Conservation (phyloP, 2,113 vertebrate genomes). For the Petaurus breviceps region DNA sequence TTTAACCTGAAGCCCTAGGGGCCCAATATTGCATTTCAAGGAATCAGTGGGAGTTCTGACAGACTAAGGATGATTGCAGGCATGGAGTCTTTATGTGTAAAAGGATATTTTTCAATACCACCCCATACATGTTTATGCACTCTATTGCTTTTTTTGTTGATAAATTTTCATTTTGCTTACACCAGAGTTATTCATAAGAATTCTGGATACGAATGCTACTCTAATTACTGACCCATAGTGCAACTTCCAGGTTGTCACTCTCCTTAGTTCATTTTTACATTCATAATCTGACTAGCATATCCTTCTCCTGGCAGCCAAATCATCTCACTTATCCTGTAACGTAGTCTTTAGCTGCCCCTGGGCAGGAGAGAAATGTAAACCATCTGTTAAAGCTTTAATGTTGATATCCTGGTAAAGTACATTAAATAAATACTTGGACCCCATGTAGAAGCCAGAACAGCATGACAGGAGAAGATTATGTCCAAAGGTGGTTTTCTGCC, state of each 20-base stretch:
- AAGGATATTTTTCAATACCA: slow-evolving; percentile 35
- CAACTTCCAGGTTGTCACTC: slow-evolving; percentile 45
- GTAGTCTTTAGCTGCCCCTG: slow-evolving; percentile 70
- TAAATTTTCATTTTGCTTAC: slow-evolving; percentile 46
- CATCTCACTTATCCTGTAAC: slow-evolving; percentile 73
- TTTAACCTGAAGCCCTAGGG: slow-evolving; percentile 15
- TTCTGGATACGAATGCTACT: slow-evolving; percentile 43
- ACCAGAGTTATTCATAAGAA: slow-evolving; percentile 49
- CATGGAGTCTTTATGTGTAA: background rate
- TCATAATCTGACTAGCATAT: slow-evolving; percentile 76
- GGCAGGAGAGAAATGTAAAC: slow-evolving; percentile 83
- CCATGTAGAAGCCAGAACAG: slow-evolving; percentile 75
- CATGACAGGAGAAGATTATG: slow-evolving; percentile 68
- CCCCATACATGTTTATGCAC: background rate
- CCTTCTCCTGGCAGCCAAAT: slow-evolving; percentile 71
- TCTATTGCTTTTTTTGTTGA: slow-evolving; percentile 24
- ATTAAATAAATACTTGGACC: slow-evolving; percentile 80
- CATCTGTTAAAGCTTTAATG: slow-evolving; percentile 79
- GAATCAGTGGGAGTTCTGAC: slow-evolving; percentile 41
- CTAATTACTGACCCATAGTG: slow-evolving; percentile 53
- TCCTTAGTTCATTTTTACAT: slow-evolving; percentile 56
- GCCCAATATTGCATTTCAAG: slow-evolving; percentile 25
- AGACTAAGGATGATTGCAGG: slow-evolving; percentile 42
- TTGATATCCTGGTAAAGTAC: slow-evolving; percentile 84
- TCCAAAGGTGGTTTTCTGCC: slow-evolving; percentile 75